Evolutionary conservation across 1,140 invertebrate species (phyloP), one percentile per base, ranked within the genome.

Genomic region (Zaprionus tsacasi): DNA sequence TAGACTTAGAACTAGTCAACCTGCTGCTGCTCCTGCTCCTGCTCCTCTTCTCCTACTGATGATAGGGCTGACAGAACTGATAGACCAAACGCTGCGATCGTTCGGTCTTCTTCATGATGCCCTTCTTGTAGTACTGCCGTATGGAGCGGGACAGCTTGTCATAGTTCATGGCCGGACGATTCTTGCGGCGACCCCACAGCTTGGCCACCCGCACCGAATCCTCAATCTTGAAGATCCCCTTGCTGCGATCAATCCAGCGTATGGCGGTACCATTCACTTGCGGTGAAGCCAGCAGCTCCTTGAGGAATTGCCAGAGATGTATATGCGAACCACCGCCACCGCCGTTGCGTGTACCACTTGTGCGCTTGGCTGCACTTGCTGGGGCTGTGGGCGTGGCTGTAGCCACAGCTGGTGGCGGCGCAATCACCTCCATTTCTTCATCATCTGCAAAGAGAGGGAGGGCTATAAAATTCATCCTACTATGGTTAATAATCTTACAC

Each of bases 31-130:
- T 45, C 56, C 36, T 17, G 3, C 5, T 33, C 13, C 10, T 17
- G 45, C 11, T 36, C 58, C 45, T 95, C 96, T 2, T 1, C 2
- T 2, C 21, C 21, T 21, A 98, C 78, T 98, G 94, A 87, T 95
- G 96, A 93, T 99, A 99, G 6, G 98, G 97, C 93, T 98, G 96
- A 93, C 98, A 99, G 93, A 99, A 99, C 93, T 99, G 99, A 93
- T 99, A 99, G 55, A 99, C 99, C 70, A 99, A 95, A 91, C 99
- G 95, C 93, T 99, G 99, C 69, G 98, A 99, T 43, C 99, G 94
- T 91, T 99, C 98, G 3, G 99, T 99, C 93, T 99, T 99, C 94
- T 99, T 99, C 97, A 99, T 99, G 93, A 99, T 99, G 50, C 98
- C 98, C 93, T 99, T 99, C 93, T 99, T 99, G 95, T 99, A 99